These are phyloP conservation scores for Gobio gobio DNA, from an alignment of 2,113 vertebrate species.

Conservation along the genomic window DNA sequence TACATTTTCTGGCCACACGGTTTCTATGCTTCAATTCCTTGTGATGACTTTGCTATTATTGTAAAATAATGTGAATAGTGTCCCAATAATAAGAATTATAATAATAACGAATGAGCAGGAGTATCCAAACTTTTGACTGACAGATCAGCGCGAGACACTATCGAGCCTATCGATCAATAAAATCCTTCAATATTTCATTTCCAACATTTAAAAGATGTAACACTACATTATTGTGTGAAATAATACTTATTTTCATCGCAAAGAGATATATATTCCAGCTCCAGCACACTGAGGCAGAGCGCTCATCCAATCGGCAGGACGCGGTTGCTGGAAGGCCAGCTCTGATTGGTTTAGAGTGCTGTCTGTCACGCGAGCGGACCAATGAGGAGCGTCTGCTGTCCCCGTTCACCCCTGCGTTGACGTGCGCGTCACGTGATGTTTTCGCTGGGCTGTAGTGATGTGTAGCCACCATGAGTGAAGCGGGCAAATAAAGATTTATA, in stretches of 20 bases:
- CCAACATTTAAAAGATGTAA: background rate
- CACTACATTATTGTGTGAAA: background rate
- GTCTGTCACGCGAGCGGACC: constrained; percentile 47
- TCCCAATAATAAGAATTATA: background rate
- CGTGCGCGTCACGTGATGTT: constrained; percentile 76
- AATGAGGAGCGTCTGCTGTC: constrained; percentile 29
- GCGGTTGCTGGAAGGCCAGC: background rate
- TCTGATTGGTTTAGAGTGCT: constrained; percentile 40
- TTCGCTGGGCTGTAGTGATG: constrained; percentile 72
- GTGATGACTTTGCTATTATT: background rate
- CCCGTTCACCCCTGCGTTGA: constrained; percentile 48
- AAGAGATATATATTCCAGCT: constrained; percentile 33
- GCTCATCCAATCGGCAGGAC: constrained; percentile 34
- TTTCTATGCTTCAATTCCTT: background rate
- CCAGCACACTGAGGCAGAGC: constrained; percentile 35
- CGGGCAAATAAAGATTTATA: constrained; percentile 59
- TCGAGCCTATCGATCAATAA: background rate
- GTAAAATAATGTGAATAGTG: background rate
- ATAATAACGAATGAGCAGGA: background rate
- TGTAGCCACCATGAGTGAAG: constrained; percentile 62
- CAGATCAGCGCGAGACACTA: background rate
- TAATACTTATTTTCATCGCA: constrained; percentile 45
- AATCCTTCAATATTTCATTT: background rate
- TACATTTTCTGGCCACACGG: background rate
- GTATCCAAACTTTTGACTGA: background rate